Conservation (phyloP, 1,140 invertebrate species). For the Zaprionus vittiger region DNA sequence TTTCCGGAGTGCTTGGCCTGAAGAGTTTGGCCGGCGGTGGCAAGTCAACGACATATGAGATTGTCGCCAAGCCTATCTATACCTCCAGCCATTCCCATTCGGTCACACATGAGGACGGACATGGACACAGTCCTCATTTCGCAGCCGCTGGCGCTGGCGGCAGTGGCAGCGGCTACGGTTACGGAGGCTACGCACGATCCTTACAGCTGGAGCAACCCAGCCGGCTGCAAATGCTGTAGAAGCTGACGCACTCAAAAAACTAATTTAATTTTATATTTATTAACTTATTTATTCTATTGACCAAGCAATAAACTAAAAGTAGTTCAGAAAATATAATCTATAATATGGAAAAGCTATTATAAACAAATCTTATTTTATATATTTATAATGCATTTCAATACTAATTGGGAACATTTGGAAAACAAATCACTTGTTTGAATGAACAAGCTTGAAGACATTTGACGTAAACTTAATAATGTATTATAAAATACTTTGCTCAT, state of each 20-base stretch:
- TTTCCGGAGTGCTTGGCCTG: conserved; percentile 91
- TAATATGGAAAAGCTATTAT: neutral
- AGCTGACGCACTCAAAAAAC: neutral
- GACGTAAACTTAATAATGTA: neutral
- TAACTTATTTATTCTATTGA: conserved; percentile 54
- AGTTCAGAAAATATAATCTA: neutral
- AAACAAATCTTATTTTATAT: too few relatives aligned
- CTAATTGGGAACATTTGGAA: too few relatives aligned
- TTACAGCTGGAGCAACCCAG: conserved; percentile 68
- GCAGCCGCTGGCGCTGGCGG: conserved; percentile 87
- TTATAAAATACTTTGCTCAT: neutral
- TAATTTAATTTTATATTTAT: conserved; percentile 34
- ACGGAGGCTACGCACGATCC: conserved; percentile 85
- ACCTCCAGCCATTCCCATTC: conserved; percentile 90
- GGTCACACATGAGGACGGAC: conserved; percentile 87
- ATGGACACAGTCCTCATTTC: conserved; percentile 85
- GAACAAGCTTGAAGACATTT: too few relatives aligned
- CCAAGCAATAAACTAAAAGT: neutral
- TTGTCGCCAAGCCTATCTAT: conserved; percentile 92
- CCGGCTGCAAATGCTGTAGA: conserved; percentile 54
- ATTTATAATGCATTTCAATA: too few relatives aligned
- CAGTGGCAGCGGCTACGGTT: conserved; percentile 85
- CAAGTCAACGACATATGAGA: conserved; percentile 92
- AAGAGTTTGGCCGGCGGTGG: conserved; percentile 89
- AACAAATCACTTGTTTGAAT: too few relatives aligned